These are phyloP conservation scores for Petrosia ficiformis DNA, from an alignment of 37 sponge, comb jelly and placozoan species.

Conservation along the genomic window DNA sequence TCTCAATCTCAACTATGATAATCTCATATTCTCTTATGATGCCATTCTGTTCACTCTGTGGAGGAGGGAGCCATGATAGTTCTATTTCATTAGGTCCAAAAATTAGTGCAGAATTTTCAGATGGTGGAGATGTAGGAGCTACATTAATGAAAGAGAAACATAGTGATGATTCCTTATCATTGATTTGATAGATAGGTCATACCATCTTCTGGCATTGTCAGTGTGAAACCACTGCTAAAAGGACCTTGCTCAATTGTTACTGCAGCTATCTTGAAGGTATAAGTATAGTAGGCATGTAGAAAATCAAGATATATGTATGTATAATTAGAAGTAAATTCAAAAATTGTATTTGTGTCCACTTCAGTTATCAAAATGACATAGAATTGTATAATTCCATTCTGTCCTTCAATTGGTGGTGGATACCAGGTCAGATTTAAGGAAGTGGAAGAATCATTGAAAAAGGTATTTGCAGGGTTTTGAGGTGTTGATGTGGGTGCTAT, in stretches of 20 bases:
- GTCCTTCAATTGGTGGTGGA: constrained; percentile 5
- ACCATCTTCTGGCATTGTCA: neutral
- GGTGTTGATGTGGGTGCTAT: too few relatives aligned
- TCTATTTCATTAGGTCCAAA: neutral
- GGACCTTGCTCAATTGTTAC: neutral
- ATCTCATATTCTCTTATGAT: neutral
- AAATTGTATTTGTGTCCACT: neutral
- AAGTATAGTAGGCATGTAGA: constrained; percentile 6
- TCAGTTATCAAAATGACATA: constrained; percentile 9
- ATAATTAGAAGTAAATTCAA: neutral
- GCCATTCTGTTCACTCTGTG: constrained; percentile 18
- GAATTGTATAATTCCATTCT: constrained; percentile 19
- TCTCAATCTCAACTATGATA: neutral
- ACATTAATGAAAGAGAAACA: neutral
- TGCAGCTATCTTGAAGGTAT: neutral
- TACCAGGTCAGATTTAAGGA: constrained; percentile 5
- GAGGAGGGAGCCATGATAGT: constrained; percentile 18
- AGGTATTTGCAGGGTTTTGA: too few relatives aligned
- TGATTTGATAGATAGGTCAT: neutral
- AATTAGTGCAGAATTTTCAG: neutral
- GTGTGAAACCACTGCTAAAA: neutral
- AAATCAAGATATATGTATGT: too few relatives aligned
- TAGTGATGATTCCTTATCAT: neutral
- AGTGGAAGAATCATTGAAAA: constrained; percentile 9
- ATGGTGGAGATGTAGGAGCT: constrained; percentile 38